Percentiles rank a stretch among this genome's conserved stretches.
phyloP scores from a whole-genome alignment of 1,140 invertebrate genomes.

The Drepana arcuata region DNA sequence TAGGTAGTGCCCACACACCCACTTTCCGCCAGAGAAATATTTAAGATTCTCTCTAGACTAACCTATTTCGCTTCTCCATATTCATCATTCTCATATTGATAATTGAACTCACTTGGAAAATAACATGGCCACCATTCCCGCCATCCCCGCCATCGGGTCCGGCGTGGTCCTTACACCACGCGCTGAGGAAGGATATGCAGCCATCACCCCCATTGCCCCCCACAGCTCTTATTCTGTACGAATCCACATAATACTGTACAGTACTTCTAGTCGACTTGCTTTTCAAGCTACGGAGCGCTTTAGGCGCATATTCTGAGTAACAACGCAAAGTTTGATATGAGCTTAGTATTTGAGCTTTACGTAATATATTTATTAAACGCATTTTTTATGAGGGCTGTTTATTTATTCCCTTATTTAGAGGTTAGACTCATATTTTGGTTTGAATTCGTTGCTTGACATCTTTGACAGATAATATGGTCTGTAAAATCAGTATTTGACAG shows the following conservation, averaged over 20 bases:
- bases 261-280: slow-evolving; percentile 41
- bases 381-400: too few species aligned
- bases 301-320: slow-evolving; percentile 28
- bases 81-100: not conserved
- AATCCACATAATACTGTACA: slow-evolving; percentile 79
- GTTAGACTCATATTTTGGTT: slow-evolving; percentile 17
- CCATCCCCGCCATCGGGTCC: slow-evolving; percentile 98
- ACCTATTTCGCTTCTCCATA: not conserved
- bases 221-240: slow-evolving; percentile 74
- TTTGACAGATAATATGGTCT: too few species aligned
- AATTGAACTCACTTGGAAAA: slow-evolving; percentile 74
- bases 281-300: slow-evolving; percentile 53
- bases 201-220: slow-evolving; percentile 96
- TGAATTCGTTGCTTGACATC: too few species aligned
- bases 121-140: slow-evolving; percentile 96
- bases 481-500: too few species aligned
- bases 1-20: too few species aligned
- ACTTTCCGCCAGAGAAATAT: too few species aligned
- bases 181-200: slow-evolving; percentile 85
- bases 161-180: slow-evolving; percentile 85
- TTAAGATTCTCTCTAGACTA: not conserved
- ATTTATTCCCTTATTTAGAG: slow-evolving; percentile 14
- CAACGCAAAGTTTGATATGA: not conserved
- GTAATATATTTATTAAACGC: slow-evolving; percentile 30
- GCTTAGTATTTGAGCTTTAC: too few species aligned